phyloP scores from a whole-genome alignment of 2,888 invertebrate species.

The Eudasyphora cyanicolor region DNA sequence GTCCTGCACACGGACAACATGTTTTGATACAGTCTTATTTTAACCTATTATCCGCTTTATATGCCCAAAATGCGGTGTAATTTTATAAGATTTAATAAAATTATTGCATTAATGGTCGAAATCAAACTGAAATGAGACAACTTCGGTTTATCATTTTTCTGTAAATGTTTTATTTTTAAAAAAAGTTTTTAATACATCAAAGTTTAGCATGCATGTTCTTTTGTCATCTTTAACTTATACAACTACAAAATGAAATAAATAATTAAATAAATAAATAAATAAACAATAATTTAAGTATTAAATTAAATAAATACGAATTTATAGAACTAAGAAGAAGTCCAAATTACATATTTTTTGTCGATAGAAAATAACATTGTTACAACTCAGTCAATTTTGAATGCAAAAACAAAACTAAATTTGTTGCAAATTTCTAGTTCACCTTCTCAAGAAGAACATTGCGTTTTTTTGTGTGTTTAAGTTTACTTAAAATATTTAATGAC shows the following conservation, averaged over 20 bases:
- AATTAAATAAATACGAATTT: slow-evolving; percentile 3
- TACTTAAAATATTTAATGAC: slow-evolving; percentile 76
- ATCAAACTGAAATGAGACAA: too few relatives aligned
- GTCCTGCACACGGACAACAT: too few relatives aligned
- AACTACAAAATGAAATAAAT: slow-evolving; percentile 6
- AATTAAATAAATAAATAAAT: slow-evolving; percentile 7
- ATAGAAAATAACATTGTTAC: neutral
- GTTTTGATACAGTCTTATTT: too few relatives aligned
- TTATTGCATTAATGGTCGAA: too few relatives aligned
- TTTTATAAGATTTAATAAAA: too few relatives aligned
- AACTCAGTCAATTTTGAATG: neutral
- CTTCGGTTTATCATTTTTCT: neutral
- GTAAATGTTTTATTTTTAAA: slow-evolving; percentile 31
- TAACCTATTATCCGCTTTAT: too few relatives aligned
- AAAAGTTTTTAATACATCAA: slow-evolving; percentile 33
- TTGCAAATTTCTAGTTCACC: neutral
- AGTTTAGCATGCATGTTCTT: neutral
- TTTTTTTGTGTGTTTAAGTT: slow-evolving; percentile 12
- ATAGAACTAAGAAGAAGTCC: neutral
- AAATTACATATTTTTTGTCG: neutral
- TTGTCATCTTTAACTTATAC: slow-evolving; percentile 3
- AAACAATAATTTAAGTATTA: slow-evolving; percentile 4
- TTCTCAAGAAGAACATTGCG: neutral
- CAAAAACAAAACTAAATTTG: neutral
- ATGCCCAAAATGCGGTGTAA: too few relatives aligned